Evolutionary conservation across 1,140 invertebrate species (phyloP), one percentile per base, ranked within the genome.

Genomic region (Myzus persicae): DNA sequence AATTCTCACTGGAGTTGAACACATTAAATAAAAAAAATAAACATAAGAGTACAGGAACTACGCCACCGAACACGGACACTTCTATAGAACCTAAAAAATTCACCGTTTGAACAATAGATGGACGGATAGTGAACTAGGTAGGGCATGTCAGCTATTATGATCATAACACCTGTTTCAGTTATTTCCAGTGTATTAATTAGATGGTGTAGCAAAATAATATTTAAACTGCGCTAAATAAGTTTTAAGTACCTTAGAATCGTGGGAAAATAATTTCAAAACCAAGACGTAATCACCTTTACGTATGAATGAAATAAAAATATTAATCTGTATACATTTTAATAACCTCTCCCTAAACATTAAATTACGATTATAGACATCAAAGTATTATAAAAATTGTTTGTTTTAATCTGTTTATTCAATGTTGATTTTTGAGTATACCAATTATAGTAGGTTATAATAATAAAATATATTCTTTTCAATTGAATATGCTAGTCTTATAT

Each of bases 41-140:
- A 81, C 84, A 48, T 84, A 48, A 85, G 81, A 93, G n/a, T 46
- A 85, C 91, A 93, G 91, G 91, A 93, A 93, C 91, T 93, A 93
- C 91, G 91, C 81, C 48, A 85, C 42, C 46, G 91, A 93, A 85
- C 81, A 93, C 89, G 51, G 40, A 90, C 38, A 54, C 26, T 38
- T 90, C 36, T 90, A 90, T 90, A 40, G 1, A 22, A 59, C 76
- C 84, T 46, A 81, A n/a, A n/a, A 84, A 84, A 84, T 40, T 20
- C 48, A 18, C 14, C 38, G 26, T 2, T 93, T 85, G 40, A 85
- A 93, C 91, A 84, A 92, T 92, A 44, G 36, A 82, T 38, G 26
- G 3, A 76, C 59, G 87, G 7, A 36, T 54, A 26, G 18, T 38
- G 36, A 4, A 89, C 31, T 48, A 44, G 40, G 91, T 31, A 36